Percentiles rank a stretch among this genome's conserved stretches.
Conservation (phyloP, 2,797 vertebrate species). For the Sebastes cheni region DNA sequence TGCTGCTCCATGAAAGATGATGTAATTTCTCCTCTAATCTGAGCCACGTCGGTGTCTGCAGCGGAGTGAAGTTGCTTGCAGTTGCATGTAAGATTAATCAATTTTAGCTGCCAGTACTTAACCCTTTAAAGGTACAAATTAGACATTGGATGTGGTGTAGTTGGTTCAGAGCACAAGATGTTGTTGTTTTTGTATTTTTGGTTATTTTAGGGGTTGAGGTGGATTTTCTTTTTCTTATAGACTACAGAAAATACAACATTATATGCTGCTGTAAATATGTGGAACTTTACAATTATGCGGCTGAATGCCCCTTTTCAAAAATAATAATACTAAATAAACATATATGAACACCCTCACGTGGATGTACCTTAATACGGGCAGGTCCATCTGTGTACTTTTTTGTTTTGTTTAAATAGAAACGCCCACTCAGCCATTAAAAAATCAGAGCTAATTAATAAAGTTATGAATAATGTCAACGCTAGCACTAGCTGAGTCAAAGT, state of each 20-base stretch:
- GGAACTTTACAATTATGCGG: background rate
- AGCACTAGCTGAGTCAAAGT: background rate
- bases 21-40: conserved; percentile 31
- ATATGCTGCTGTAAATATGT: background rate
- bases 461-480: background rate
- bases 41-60: background rate
- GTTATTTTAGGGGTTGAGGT: background rate
- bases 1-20: conserved; percentile 33
- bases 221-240: background rate
- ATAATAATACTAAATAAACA: background rate
- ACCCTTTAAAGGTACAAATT: background rate
- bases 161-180: background rate
- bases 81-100: background rate
- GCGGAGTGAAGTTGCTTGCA: background rate
- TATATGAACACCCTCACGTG: background rate
- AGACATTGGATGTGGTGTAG: too few species aligned
- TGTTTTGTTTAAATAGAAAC: background rate
- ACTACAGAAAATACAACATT: background rate
- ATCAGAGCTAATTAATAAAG: background rate
- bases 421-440: background rate
- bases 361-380: background rate
- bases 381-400: too few species aligned
- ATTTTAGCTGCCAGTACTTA: background rate
- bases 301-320: background rate
- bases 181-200: background rate